Percentiles rank a stretch among this genome's conserved stretches.
phyloP scores from a whole-genome alignment of 2,797 vertebrate species.

The Propithecus perrieri region DNA sequence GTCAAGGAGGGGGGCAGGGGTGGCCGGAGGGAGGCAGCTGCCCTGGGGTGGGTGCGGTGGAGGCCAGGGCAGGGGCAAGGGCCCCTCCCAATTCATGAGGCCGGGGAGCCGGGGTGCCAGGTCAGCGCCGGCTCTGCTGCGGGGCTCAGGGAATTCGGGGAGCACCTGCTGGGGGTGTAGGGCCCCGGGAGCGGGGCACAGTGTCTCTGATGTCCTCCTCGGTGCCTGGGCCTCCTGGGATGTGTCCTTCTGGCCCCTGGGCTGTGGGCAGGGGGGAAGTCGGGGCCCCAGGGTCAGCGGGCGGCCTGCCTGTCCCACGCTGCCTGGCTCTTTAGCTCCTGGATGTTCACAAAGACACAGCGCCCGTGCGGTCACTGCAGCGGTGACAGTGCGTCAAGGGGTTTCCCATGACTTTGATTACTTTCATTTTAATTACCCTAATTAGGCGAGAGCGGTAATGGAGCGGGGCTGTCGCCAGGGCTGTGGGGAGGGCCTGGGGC shows the following conservation, averaged over 20 bases:
- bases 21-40: not conserved
- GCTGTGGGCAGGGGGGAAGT: not conserved
- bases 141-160: not conserved
- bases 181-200: accelerated
- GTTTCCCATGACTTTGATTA: slow-evolving; percentile 79
- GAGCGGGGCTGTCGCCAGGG: slow-evolving; percentile 73
- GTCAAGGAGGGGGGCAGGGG: not conserved
- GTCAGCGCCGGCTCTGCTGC: accelerated
- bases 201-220: accelerated
- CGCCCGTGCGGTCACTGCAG: not conserved
- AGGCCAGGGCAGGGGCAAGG: not conserved
- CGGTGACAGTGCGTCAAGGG: slow-evolving; percentile 68
- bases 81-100: not conserved
- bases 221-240: not conserved
- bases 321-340: not conserved
- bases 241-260: accelerated
- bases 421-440: slow-evolving; percentile 85
- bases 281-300: not conserved
- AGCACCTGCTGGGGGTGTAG: accelerated
- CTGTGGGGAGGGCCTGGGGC: slow-evolving; percentile 65
- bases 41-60: too few species aligned
- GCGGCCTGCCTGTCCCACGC: accelerated
- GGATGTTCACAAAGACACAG: slow-evolving; percentile 53
- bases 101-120: not conserved
- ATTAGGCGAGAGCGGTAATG: slow-evolving; percentile 83